A percentile compares a stretch with the other conserved stretches of the same genome.
These are phyloP conservation scores for Agelastica alni DNA, from an alignment of 2,888 invertebrate genomes.

Conservation along the genomic window DNA sequence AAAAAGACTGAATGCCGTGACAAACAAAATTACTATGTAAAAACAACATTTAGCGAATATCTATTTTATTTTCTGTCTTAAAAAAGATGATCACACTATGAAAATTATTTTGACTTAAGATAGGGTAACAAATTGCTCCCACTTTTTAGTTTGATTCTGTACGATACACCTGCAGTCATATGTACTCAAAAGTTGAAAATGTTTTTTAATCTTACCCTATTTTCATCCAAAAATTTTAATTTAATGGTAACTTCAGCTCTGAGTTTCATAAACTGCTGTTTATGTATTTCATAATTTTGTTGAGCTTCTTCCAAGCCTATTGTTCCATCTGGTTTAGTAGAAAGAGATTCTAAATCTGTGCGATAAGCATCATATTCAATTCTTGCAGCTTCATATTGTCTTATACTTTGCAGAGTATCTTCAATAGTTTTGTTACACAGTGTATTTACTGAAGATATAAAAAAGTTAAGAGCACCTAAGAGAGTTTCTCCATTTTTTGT, in stretches of 20 bases:
- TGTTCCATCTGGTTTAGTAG: conserved; percentile 65
- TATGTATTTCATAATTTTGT: conserved; percentile 80
- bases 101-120: too few species aligned
- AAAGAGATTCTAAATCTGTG: conserved; percentile 85
- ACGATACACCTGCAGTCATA: too few species aligned
- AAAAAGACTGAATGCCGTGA: too few species aligned
- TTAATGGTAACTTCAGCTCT: conserved; percentile 94
- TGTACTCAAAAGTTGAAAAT: too few species aligned
- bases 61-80: too few species aligned
- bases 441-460: conserved; percentile 93
- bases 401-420: conserved; percentile 82
- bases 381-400: conserved; percentile 76
- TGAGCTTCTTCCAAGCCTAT: conserved; percentile 78
- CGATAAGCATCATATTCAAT: conserved; percentile 98
- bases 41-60: too few species aligned
- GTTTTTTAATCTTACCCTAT: conserved; percentile 89
- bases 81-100: too few species aligned
- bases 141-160: too few species aligned
- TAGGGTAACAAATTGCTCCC: too few species aligned
- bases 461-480: conserved; percentile 92
- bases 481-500: conserved; percentile 93
- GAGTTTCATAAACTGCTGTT: conserved; percentile 89
- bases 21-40: too few species aligned
- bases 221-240: conserved; percentile 95
- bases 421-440: conserved; percentile 98